Evolutionary conservation across 2,888 invertebrate species (phyloP).

Genomic region (Eilema caniola): DNA sequence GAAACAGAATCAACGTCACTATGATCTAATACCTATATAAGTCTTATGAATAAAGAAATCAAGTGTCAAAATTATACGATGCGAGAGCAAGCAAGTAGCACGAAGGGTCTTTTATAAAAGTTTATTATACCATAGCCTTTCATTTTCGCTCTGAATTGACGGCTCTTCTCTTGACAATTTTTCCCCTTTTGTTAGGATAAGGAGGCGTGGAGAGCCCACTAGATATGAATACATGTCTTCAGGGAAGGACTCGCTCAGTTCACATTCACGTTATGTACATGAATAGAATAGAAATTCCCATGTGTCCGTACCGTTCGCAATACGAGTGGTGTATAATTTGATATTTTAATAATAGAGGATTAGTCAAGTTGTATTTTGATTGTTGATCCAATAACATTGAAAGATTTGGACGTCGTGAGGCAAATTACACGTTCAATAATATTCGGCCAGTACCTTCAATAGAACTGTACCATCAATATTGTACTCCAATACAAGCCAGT

Average conservation of each 20-base stretch:
- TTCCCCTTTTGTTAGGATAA: conserved; percentile 69
- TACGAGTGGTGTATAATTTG: neutral
- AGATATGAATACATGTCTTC: conserved; percentile 66
- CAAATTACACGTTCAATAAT: too few species aligned
- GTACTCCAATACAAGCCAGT: too few species aligned
- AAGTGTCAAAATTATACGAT: conserved; percentile 75
- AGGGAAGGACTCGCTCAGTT: conserved; percentile 55
- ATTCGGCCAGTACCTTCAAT: too few species aligned
- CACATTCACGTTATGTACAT: conserved; percentile 48
- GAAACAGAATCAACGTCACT: neutral
- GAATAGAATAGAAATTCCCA: conserved; percentile 36
- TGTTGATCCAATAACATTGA: neutral
- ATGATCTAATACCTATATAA: conserved; percentile 64
- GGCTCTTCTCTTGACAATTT: conserved; percentile 72
- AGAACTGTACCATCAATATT: too few species aligned
- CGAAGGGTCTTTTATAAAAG: conserved; percentile 60
- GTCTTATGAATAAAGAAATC: conserved; percentile 78
- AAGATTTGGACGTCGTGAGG: neutral
- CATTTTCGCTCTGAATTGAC: conserved; percentile 71
- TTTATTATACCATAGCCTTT: conserved; percentile 69
- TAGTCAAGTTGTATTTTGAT: neutral
- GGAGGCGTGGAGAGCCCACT: conserved; percentile 62
- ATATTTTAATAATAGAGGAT: neutral
- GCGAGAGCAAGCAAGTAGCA: conserved; percentile 56
- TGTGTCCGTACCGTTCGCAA: neutral